Evolutionary conservation across 2,797 vertebrate species (phyloP).

Genomic region (Acanthornis magna): DNA sequence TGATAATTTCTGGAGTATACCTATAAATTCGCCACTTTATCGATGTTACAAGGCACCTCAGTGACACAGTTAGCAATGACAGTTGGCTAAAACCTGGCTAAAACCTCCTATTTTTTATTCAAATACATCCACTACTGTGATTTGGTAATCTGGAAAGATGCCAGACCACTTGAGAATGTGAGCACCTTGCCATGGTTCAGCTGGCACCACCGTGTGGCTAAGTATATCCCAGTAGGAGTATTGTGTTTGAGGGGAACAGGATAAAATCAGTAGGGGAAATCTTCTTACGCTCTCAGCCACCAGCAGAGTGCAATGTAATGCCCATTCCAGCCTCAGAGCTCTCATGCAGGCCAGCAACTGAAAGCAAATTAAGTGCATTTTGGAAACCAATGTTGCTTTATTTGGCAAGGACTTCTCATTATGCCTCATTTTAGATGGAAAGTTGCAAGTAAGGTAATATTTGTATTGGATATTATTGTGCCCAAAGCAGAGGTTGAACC

Average conservation of each 20-base stretch:
- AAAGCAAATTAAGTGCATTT: conserved; percentile 31
- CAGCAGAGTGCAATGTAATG: accelerated
- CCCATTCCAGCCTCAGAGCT: background rate
- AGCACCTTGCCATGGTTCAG: background rate
- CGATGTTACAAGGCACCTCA: background rate
- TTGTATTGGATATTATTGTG: background rate
- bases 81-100: background rate
- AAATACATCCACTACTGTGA: background rate
- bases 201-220: background rate
- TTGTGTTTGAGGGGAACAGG: background rate
- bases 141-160: background rate
- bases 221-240: background rate
- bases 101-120: background rate
- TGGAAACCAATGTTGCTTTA: conserved; percentile 22
- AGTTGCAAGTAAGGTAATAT: conserved; percentile 7
- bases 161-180: background rate
- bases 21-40: background rate
- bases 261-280: background rate
- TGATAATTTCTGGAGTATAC: background rate
- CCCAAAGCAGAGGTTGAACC: background rate
- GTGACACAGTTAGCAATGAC: background rate
- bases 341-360: background rate
- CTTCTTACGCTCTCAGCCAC: background rate
- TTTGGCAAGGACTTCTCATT: conserved; percentile 21
- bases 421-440: conserved; percentile 12